A percentile compares a stretch with the other conserved stretches of the same genome.
Conservation (phyloP, 1,140 invertebrate genomes). For the Stenopsyche tienmushanensis region DNA sequence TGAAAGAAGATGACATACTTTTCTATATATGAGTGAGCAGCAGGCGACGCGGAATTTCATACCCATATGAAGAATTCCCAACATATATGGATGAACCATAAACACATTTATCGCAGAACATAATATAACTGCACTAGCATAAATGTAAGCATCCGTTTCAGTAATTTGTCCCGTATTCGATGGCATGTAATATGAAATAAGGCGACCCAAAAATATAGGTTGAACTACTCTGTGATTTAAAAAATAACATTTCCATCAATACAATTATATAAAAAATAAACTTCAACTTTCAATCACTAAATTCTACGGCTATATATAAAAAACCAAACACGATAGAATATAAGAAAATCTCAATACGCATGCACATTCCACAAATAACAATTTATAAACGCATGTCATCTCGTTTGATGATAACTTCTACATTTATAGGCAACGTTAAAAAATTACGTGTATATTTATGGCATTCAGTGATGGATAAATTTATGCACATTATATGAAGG, state of each 20-base stretch:
- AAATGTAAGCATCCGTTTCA: slow-evolving; percentile 63
- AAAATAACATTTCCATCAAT: no score
- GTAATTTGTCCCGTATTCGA: slow-evolving; percentile 49
- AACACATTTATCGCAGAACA: slow-evolving; percentile 70
- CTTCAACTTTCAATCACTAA: no score
- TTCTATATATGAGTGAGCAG: slow-evolving; percentile 79
- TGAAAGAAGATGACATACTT: slow-evolving; percentile 55
- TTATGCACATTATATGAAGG: no score
- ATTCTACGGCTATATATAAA: no score
- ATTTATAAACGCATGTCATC: no score
- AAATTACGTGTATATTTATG: no score
- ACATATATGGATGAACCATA: slow-evolving; percentile 76
- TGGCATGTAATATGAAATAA: slow-evolving; percentile 69
- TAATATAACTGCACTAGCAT: slow-evolving; percentile 66
- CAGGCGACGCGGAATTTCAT: slow-evolving; percentile 79
- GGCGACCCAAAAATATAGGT: slow-evolving; percentile 69
- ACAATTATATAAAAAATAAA: slow-evolving; percentile 15
- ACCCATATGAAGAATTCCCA: slow-evolving; percentile 71
- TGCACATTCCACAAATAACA: slow-evolving; percentile 1
- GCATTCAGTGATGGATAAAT: no score
- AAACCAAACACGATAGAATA: neutral
- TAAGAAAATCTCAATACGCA: neutral
- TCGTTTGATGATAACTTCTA: no score
- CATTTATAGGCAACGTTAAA: no score
- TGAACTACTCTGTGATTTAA: slow-evolving; percentile 69